A percentile compares a stretch with the other conserved stretches of the same genome.
These are phyloP conservation scores for Cotesia typhae DNA, from an alignment of 1,140 invertebrate species.

Conservation along the genomic window DNA sequence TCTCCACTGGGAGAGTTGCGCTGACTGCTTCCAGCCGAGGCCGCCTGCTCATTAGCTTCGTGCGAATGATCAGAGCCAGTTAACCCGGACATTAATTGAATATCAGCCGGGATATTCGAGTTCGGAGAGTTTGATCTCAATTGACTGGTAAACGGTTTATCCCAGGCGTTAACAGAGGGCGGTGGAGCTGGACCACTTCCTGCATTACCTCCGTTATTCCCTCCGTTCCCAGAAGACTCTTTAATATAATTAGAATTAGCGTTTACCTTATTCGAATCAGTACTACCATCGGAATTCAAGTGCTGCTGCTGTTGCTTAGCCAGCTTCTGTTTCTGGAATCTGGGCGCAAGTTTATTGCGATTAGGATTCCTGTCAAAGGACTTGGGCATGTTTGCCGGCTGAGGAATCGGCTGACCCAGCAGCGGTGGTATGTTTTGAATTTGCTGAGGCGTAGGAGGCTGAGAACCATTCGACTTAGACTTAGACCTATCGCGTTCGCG, in stretches of 20 bases:
- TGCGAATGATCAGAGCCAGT: conserved; percentile 51
- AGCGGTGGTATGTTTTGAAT: conserved; percentile 66
- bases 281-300: conserved; percentile 54
- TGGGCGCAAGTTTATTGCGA: conserved; percentile 74
- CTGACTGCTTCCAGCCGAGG: conserved; percentile 66
- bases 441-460: conserved; percentile 54
- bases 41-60: conserved; percentile 51
- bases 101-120: conserved; percentile 48
- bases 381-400: conserved; percentile 59
- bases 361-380: conserved; percentile 70
- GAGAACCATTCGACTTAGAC: conserved; percentile 55
- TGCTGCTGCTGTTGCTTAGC: conserved; percentile 64
- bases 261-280: conserved; percentile 53
- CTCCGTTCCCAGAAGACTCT: conserved; percentile 47
- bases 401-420: conserved; percentile 64
- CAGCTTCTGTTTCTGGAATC: conserved; percentile 81
- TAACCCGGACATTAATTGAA: conserved; percentile 55
- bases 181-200: conserved; percentile 70
- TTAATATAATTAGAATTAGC: conserved; percentile 56
- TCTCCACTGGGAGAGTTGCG: conserved; percentile 66
- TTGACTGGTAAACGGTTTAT: conserved; percentile 79
- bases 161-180: conserved; percentile 83
- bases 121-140: conserved; percentile 67
- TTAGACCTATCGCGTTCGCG: conserved; percentile 59
- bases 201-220: too few species aligned